Evolutionary conservation across 2,113 vertebrate genomes (phyloP), one percentile per base, ranked within the genome.

Genomic region (Podarcis muralis): DNA sequence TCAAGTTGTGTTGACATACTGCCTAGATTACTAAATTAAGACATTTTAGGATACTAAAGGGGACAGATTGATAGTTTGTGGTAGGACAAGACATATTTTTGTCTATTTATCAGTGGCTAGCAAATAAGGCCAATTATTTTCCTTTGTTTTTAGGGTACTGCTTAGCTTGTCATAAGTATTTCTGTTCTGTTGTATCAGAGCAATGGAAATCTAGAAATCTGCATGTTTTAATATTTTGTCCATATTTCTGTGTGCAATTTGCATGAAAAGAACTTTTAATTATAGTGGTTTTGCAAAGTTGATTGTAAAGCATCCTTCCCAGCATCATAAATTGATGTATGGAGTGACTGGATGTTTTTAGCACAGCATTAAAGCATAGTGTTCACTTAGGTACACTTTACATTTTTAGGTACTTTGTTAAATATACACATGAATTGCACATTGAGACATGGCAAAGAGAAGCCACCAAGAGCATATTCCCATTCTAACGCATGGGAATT

Each of bases 101-200:
- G 4, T 85, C 18, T 0, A 0, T 43, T 3, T 6, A 59, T 20
- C 9, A 62, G 40, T 48, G 30, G 66, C 86, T 89, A 84, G 87
- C 77, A 86, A 89, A 94, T 88, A 83, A 85, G 89, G 6, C 88
- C 84, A 93, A 85, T n/a, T 57, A 79, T 92, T 37, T 79, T 86
- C 86, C 87, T 93, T 88, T 88, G 86, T 85, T 68, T 94, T 92
- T 82, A 79, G 27, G 0, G 18, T 85, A 65, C 79, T 32, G 22
- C 22, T 35, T 53, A 53, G 59, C n/a, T 87, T 80, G 9, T 20
- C 59, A 18, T 40, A 37, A 59, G 59, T 20, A 23, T 32, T 7
- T 27, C 30, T n/a, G 4, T 32, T 53, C 18, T 69, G 40, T 12
- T 53, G 48, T 53, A 53, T 53, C 48, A 53, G 48, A 53, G 48